Conservation (phyloP, 2,797 vertebrate species). For the Champsocephalus gunnari region DNA sequence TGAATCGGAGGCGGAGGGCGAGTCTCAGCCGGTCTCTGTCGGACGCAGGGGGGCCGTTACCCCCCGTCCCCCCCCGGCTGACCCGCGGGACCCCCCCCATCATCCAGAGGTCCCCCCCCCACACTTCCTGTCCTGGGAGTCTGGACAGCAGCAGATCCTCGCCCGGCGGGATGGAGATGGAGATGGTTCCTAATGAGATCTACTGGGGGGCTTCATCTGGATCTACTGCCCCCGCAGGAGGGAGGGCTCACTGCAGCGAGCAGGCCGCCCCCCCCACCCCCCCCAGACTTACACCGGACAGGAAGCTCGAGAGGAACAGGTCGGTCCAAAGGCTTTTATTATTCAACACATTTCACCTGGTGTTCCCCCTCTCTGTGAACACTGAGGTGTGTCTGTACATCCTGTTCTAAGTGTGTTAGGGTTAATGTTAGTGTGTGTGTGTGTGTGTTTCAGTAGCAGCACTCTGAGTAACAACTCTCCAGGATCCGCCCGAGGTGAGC, state of each 20-base stretch:
- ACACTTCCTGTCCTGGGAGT: conserved; percentile 41
- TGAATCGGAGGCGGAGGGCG: conserved; percentile 18
- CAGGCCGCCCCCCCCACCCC: conserved; percentile 64
- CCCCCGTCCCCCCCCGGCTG: conserved; percentile 82
- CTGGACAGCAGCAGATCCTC: conserved; percentile 60
- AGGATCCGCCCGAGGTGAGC: conserved; percentile 80
- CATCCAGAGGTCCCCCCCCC: conserved; percentile 40
- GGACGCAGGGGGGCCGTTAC: conserved; percentile 68
- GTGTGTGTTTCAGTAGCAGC: conserved; percentile 71
- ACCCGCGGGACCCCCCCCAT: conserved; percentile 47
- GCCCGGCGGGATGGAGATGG: conserved; percentile 85
- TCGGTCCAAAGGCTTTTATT: conserved; percentile 53
- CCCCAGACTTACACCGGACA: conserved; percentile 62
- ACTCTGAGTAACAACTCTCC: conserved; percentile 80
- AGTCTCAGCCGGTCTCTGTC: conserved; percentile 56
- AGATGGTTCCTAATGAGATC: conserved; percentile 93
- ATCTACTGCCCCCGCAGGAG: conserved; percentile 49
- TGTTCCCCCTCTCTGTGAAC: too few species aligned
- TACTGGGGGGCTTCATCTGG: conserved; percentile 88
- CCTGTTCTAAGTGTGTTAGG: too few species aligned
- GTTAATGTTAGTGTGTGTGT: too few species aligned
- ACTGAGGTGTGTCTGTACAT: too few species aligned
- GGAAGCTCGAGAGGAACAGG: conserved; percentile 78
- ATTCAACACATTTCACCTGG: too few species aligned
- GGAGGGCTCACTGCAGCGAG: conserved; percentile 58